These are phyloP conservation scores for Brienomyrus longianalis DNA, from an alignment of 2,113 vertebrate genomes.

Conservation along the genomic window DNA sequence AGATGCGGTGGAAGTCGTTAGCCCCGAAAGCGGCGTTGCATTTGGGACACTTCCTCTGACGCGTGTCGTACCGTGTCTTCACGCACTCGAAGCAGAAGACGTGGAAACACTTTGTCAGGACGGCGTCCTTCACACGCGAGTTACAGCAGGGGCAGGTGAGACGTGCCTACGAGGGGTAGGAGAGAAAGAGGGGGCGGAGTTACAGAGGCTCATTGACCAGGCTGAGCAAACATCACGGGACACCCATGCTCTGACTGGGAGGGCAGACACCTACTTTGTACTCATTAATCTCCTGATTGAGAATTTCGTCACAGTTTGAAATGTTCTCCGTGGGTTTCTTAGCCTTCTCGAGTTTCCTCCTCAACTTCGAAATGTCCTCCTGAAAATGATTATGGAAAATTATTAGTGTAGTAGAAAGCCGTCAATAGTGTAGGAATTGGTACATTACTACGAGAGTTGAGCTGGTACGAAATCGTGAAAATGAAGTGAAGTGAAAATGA, in stretches of 20 bases:
- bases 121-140: constrained; percentile 88
- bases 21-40: constrained; percentile 94
- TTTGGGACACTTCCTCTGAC: constrained; percentile 94
- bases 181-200: not conserved
- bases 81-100: constrained; percentile 97
- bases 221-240: not conserved
- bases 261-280: constrained; percentile 72
- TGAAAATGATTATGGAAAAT: constrained; percentile 35
- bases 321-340: constrained; percentile 95
- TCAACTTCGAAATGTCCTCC: constrained; percentile 92
- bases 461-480: not conserved
- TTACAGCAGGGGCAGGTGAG: constrained; percentile 95
- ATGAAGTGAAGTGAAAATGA: not conserved
- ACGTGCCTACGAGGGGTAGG: constrained; percentile 63
- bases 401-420: not conserved
- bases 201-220: not conserved
- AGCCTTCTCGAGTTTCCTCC: constrained; percentile 86
- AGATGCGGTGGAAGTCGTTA: constrained; percentile 94
- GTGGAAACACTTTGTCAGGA: constrained; percentile 94
- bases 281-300: constrained; percentile 96
- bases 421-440: not conserved
- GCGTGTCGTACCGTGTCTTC: constrained; percentile 88
- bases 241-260: not conserved
- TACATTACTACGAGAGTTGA: not conserved
- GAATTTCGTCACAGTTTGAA: constrained; percentile 88